Conservation (phyloP, 35 echinoderm and acorn worm genomes). For the Ophiothrix spiculata region DNA sequence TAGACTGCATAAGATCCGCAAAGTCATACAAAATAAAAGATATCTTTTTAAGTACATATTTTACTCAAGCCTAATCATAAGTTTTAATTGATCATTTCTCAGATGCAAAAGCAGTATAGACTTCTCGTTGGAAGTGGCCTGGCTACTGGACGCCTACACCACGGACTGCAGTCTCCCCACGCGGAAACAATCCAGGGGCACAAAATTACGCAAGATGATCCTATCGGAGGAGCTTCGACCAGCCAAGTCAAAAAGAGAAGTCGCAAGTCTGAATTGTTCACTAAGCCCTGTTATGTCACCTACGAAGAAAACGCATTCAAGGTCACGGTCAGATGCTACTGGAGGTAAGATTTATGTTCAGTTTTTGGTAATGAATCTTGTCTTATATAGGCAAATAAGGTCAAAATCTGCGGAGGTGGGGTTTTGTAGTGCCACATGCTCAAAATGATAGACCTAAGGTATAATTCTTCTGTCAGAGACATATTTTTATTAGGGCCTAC, state of each 20-base stretch:
- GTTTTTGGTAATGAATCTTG: too few species aligned
- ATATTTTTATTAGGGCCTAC: too few species aligned
- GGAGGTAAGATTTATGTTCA: conserved; percentile 48
- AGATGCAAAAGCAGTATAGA: conserved; percentile 91
- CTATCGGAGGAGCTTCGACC: conserved; percentile 92
- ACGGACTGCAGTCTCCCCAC: conserved; percentile 52
- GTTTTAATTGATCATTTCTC: conserved; percentile 3
- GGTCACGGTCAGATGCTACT: conserved; percentile 93
- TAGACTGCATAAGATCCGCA: too few species aligned
- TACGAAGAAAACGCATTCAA: conserved; percentile 69
- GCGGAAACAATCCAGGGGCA: conserved; percentile 75
- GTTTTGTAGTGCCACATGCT: too few species aligned
- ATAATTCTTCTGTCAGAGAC: too few species aligned
- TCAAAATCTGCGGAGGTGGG: too few species aligned
- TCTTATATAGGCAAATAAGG: too few species aligned
- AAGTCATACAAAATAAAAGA: too few species aligned
- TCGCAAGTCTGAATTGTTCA: not conserved
- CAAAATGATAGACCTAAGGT: too few species aligned
- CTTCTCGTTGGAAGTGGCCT: conserved; percentile 80
- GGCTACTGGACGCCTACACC: conserved; percentile 91
- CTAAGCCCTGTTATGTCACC: conserved; percentile 62
- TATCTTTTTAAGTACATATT: too few species aligned
- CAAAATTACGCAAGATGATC: conserved; percentile 73
- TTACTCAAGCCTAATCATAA: not conserved
- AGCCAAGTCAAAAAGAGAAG: conserved; percentile 22